Base-by-base conservation (phyloP, 2,888 invertebrate genomes). In the Asteroscopus sphinx region DNA sequence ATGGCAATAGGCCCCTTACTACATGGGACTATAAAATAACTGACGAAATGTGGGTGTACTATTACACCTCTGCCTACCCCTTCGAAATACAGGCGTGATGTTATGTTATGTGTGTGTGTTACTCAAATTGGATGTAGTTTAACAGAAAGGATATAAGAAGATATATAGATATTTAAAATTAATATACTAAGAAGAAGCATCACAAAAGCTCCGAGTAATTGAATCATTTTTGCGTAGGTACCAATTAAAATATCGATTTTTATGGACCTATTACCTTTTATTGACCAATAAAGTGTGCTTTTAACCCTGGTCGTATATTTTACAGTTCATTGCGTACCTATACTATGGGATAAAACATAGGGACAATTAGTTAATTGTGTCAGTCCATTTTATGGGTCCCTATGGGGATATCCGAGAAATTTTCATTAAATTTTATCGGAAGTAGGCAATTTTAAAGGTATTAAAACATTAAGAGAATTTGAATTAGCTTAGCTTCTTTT, bases 221-320 rank as follows among this genome's bases (percentile, higher is more conserved):
- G 55, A 41, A 52, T 44, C 35, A 51, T 53, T 61, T 68, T 57
- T 41, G 56, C 46, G 45, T 39, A 28, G 25, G 28, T 13, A 35
- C 32, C 62, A 74, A 77, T 74, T 68, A 65, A 68, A 70, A 59
- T 26, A 65, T 68, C 48, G 53, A 56, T 46, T 58, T 68, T 63
- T 63, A 58, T 60, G 41, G 37, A 35, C 49, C 65, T 47, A 61
- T 77, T 63, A 48, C 37, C 44, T 77, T 76, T 66, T 63, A 68
- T 64, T 28, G 51, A 17, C 13, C 54, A 30, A 64, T 74, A 64
- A 70, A 72, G 49, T 68, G 30, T 41, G 39, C 33, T 61, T 60
- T 69, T 53, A 62, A 62, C 57, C 35, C 47, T 47, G 49, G 46
- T 57, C 57, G 47, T 63, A 57, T 60, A 37, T 61, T 55, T 61